A percentile compares a stretch with the other conserved stretches of the same genome.
phyloP scores from a whole-genome alignment of 2,888 invertebrate species.

The Stenotaenia linearis region DNA sequence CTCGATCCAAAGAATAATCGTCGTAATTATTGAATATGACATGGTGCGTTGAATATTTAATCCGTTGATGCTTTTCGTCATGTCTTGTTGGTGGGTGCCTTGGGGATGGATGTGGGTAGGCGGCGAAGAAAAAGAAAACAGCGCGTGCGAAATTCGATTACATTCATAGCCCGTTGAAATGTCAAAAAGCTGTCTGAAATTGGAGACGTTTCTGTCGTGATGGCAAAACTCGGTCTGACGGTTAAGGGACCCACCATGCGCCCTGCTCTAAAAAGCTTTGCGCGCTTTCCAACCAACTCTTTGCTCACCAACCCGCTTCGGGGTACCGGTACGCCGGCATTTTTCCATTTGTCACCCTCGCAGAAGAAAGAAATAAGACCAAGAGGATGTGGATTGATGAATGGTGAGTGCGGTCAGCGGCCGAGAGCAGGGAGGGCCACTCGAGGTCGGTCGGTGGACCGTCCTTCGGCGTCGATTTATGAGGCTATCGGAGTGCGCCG shows the following conservation, averaged over 20 bases:
- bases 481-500: slow-evolving; percentile 15
- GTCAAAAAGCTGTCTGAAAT: slow-evolving; percentile 31
- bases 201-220: slow-evolving; percentile 15
- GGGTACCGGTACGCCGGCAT: too few species aligned
- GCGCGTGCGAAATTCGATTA: slow-evolving; percentile 28
- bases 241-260: slow-evolving; percentile 13
- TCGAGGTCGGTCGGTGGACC: slow-evolving; percentile 19
- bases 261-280: background rate
- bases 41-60: slow-evolving; percentile 28
- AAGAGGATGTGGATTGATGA: background rate
- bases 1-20: slow-evolving; percentile 30
- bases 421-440: slow-evolving; percentile 15
- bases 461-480: slow-evolving; percentile 11
- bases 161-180: slow-evolving; percentile 30
- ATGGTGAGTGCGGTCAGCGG: slow-evolving; percentile 8
- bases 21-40: slow-evolving; percentile 28
- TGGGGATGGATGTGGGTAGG: slow-evolving; percentile 17
- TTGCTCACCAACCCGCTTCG: background rate
- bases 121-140: slow-evolving; percentile 27
- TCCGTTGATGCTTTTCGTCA: background rate
- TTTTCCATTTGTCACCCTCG: background rate
- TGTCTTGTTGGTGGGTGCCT: background rate
- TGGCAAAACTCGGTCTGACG: slow-evolving; percentile 15
- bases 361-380: background rate
- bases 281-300: background rate